Evolutionary conservation across 1,140 invertebrate species (phyloP).

Genomic region (Sminthurinus signatus): DNA sequence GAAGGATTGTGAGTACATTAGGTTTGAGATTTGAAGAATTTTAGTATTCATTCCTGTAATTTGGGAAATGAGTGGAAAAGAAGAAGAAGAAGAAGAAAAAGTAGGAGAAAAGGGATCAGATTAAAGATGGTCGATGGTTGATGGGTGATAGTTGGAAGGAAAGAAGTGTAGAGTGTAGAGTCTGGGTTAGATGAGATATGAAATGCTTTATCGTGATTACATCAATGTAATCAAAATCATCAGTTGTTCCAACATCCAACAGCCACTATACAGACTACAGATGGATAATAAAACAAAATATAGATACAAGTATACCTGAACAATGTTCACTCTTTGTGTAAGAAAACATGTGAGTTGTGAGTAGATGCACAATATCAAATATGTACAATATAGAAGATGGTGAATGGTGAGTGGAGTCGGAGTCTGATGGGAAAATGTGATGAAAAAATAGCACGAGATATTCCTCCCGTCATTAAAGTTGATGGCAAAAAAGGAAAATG

Average conservation of each 20-base stretch:
- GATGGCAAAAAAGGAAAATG: constrained; percentile 31
- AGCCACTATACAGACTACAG: neutral
- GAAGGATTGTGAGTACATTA: neutral
- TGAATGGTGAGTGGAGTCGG: too few species aligned
- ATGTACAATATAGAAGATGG: too few species aligned
- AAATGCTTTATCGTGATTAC: constrained; percentile 22
- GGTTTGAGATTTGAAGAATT: neutral
- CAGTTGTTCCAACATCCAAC: neutral
- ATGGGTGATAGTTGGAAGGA: neutral
- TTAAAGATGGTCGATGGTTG: neutral
- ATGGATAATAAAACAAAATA: neutral
- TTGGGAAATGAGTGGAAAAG: constrained; percentile 2
- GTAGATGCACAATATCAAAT: too few species aligned
- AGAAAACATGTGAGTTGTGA: neutral
- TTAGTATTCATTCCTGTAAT: constrained; percentile 5
- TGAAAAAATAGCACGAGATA: constrained; percentile 31
- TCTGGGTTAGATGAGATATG: neutral
- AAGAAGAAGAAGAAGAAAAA: neutral
- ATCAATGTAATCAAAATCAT: constrained; percentile 15
- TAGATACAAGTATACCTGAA: neutral
- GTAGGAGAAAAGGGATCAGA: neutral
- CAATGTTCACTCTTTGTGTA: too few species aligned
- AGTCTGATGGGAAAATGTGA: constrained; percentile 19
- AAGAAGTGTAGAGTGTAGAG: neutral
- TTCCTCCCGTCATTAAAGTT: constrained; percentile 31